A percentile compares a stretch with the other conserved stretches of the same genome.
Evolutionary conservation across 2,797 vertebrate genomes (phyloP).

Genomic region (Falco rusticolus): DNA sequence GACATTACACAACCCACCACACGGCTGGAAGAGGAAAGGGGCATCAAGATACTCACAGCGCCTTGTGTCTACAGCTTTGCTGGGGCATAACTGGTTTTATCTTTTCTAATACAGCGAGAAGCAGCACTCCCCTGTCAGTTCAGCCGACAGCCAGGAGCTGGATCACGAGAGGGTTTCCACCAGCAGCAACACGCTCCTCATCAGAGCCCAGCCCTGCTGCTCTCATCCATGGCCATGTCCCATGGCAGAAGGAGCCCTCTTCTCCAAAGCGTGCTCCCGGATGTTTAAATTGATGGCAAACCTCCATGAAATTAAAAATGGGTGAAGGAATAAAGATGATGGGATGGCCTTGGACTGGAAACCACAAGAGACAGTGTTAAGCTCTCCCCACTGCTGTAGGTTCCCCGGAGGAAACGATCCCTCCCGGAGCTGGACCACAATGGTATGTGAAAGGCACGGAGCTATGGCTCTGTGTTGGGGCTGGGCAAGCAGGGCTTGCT

Average conservation of each 20-base stretch:
- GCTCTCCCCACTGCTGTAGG: neutral
- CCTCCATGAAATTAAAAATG: neutral
- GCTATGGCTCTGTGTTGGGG: accelerated
- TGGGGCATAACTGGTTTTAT: neutral
- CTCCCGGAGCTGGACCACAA: neutral
- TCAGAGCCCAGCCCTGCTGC: neutral
- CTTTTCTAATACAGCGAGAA: neutral
- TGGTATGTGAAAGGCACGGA: accelerated
- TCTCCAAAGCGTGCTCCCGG: accelerated
- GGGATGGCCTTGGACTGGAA: neutral
- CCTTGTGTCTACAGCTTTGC: neutral
- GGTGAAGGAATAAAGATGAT: neutral
- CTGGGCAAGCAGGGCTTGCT: neutral
- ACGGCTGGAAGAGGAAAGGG: neutral
- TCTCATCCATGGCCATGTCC: accelerated
- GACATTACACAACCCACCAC: neutral
- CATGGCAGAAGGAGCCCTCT: neutral
- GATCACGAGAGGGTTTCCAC: neutral
- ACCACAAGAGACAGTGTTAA: neutral
- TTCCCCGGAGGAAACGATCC: neutral
- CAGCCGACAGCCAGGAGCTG: neutral
- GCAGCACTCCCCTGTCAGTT: neutral
- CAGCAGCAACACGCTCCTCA: neutral
- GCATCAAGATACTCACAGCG: neutral
- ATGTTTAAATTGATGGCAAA: accelerated